Percentiles rank a stretch among this genome's conserved stretches.
These are phyloP conservation scores for Hydrotaea diabolus DNA, from an alignment of 2,888 invertebrate species.

Conservation along the genomic window DNA sequence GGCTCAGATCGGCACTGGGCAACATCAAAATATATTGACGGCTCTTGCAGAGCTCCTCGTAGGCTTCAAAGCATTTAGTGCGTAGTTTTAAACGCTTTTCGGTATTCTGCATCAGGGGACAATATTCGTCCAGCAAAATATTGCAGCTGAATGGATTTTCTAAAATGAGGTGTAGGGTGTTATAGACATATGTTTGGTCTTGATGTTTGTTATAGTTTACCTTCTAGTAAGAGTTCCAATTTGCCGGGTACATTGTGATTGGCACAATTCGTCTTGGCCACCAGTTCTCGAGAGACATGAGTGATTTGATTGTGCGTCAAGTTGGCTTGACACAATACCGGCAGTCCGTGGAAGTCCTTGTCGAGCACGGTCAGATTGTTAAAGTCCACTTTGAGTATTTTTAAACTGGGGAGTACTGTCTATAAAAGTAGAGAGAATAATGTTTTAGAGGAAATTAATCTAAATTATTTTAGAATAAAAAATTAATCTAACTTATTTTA, in stretches of 20 bases:
- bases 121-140: slow-evolving; percentile 85
- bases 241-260: slow-evolving; percentile 87
- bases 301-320: slow-evolving; percentile 89
- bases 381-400: slow-evolving; percentile 88
- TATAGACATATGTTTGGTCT: too few species aligned
- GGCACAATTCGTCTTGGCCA: slow-evolving; percentile 89
- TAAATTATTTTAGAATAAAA: too few species aligned
- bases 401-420: slow-evolving; percentile 89
- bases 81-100: slow-evolving; percentile 88
- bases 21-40: slow-evolving; percentile 70
- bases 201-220: slow-evolving; percentile 80
- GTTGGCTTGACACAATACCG: slow-evolving; percentile 90
- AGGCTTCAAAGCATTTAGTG: slow-evolving; percentile 82
- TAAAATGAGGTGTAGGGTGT: slow-evolving; percentile 75
- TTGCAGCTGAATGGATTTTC: slow-evolving; percentile 92
- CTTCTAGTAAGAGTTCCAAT: slow-evolving; percentile 89
- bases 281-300: slow-evolving; percentile 87
- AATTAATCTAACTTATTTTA: too few species aligned
- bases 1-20: slow-evolving; percentile 74
- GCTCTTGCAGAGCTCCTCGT: slow-evolving; percentile 78
- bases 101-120: slow-evolving; percentile 86
- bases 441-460: not conserved
- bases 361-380: slow-evolving; percentile 89
- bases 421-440: slow-evolving; percentile 77
- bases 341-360: slow-evolving; percentile 91